Conservation (phyloP, 2,797 vertebrate species). For the Phataginus tricuspis region DNA sequence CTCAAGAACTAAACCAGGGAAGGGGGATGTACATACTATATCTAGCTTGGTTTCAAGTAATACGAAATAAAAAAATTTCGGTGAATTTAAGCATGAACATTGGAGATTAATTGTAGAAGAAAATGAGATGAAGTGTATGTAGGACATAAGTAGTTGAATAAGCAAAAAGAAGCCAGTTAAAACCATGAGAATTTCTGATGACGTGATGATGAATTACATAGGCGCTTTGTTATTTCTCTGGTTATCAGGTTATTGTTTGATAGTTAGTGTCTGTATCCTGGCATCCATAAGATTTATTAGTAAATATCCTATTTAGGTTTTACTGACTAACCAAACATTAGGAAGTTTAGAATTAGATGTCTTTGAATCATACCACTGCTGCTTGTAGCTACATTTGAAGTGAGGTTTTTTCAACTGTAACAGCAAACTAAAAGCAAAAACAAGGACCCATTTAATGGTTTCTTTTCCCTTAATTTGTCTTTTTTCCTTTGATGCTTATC, state of each 20-base stretch:
- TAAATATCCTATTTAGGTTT: not conserved
- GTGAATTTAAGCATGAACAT: not conserved
- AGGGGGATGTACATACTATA: not conserved
- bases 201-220: not conserved
- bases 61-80: not conserved
- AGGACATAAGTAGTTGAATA: not conserved
- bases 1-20: not conserved
- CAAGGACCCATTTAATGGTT: not conserved
- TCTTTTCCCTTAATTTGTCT: not conserved
- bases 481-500: not conserved
- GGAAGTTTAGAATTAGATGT: not conserved
- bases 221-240: not conserved
- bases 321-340: not conserved
- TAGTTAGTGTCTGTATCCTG: not conserved
- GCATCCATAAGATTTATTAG: not conserved
- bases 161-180: not conserved
- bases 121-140: not conserved
- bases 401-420: conserved; percentile 12
- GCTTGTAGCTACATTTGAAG: conserved; percentile 12
- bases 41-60: conserved; percentile 15
- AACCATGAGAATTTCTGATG: conserved; percentile 10
- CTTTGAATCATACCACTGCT: not conserved
- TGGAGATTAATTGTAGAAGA: conserved; percentile 27
- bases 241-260: not conserved
- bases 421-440: not conserved